Evolutionary conservation across 2,113 vertebrate genomes (phyloP).

Genomic region (Brevimyrus niger): DNA sequence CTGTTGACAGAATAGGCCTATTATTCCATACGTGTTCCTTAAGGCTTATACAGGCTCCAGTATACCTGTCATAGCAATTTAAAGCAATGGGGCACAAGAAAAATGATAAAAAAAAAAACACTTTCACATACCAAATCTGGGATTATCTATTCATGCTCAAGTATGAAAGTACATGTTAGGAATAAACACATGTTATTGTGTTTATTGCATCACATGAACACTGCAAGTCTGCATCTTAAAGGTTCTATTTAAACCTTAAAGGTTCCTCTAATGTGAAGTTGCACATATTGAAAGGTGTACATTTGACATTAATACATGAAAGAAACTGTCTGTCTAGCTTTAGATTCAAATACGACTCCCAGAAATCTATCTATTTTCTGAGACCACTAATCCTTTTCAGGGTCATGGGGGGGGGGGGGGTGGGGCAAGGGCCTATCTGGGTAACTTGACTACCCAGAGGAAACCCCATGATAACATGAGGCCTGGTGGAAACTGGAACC

Average conservation of each 20-base stretch:
- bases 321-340: not conserved
- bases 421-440: no score
- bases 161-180: not conserved
- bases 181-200: not conserved
- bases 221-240: not conserved
- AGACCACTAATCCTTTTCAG: no score
- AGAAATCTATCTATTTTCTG: not conserved
- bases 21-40: constrained; percentile 27
- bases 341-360: not conserved
- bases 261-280: not conserved
- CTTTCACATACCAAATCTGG: not conserved
- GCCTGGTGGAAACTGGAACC: no score
- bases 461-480: no score
- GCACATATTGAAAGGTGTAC: not conserved
- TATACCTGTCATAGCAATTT: constrained; percentile 39
- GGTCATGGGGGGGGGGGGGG: no score
- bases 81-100: constrained; percentile 15
- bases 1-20: constrained; percentile 49
- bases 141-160: not conserved
- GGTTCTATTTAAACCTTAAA: no score
- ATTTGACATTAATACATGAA: not conserved
- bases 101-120: not conserved
- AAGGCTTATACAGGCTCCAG: constrained; percentile 31
- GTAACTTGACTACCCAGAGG: no score
- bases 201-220: not conserved